Base-by-base conservation (phyloP, 2,888 invertebrate species). In the Phrixothrix hirtus region DNA sequence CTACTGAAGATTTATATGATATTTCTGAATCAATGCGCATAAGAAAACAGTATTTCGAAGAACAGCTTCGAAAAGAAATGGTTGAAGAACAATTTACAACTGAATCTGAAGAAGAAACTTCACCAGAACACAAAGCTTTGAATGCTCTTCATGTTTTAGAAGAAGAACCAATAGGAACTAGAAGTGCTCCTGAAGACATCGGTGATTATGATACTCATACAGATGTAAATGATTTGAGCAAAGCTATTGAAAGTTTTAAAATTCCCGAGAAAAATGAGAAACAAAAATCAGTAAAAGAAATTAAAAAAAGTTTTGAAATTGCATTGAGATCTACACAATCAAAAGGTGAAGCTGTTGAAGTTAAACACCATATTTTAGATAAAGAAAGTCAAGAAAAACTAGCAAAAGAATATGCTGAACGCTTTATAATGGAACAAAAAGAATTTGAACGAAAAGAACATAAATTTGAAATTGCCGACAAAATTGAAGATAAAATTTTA, bases 61-160 rank as follows among this genome's bases (percentile, higher is more conserved):
- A 81, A 58, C 82, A 83, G 63, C 81, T 83, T 46, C 80, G 80
- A 60, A 81, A 79, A 55, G 83, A 83, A 61, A 77, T 81, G 72
- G 78, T 78, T n/a, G 77, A 78, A 54, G 79, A 79, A 59, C 77
- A 79, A 58, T 63, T 79, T 3, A 76, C 76, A 63, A 73, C 74
- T 16, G 78, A 78, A 64, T 68, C 76, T 26, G 78, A 79, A 65
- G 78, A 77, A 64, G 75, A 77, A 51, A 70, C 74, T 6, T 74
- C 75, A 0, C 79, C 78, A 1, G 79, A 79, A 65, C 72, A 75
- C 46, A 80, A 80, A 69, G 70, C 76, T 3, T 59, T 67, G n/a
- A 36, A 39, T 7, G 55, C 58, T 15, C 58, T 64, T 25, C 61
- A 63, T 17, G 48, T 55, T 21, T 60, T 61, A 35, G 64, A 69